These are phyloP conservation scores for Karalla daura DNA, from an alignment of 2,797 vertebrate species.

Conservation along the genomic window DNA sequence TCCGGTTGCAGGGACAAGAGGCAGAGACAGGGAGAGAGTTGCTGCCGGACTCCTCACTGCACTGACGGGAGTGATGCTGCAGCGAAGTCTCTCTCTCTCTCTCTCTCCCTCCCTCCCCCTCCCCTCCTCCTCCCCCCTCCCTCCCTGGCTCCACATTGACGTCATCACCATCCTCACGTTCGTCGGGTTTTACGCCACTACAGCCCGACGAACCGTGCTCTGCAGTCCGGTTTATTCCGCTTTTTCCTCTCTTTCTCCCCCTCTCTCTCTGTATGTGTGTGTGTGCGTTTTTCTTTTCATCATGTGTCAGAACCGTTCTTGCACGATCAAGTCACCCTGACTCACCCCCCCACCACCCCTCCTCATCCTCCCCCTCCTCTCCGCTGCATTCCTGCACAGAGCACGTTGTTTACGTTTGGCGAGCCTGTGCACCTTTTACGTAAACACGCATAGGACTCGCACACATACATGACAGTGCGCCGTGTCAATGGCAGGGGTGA, in stretches of 20 bases:
- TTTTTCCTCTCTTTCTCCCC: conserved; percentile 43
- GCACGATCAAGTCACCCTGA: conserved; percentile 20
- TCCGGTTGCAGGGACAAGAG: background rate
- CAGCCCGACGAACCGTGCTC: conserved; percentile 56
- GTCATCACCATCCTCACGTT: conserved; percentile 76
- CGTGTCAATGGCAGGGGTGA: background rate
- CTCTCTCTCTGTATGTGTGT: background rate
- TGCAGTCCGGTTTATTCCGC: conserved; percentile 78
- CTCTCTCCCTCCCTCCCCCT: conserved; percentile 17
- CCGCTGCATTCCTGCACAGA: conserved; percentile 18
- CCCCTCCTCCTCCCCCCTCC: background rate
- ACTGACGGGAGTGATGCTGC: conserved; percentile 75
- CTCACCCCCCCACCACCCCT: too few relatives aligned
- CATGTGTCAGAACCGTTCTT: conserved; percentile 1
- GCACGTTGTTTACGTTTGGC: background rate
- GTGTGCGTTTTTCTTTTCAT: too few relatives aligned
- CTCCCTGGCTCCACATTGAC: conserved; percentile 74
- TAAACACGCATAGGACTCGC: background rate
- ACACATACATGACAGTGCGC: background rate
- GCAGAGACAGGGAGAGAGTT: conserved; percentile 49
- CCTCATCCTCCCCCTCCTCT: too few relatives aligned
- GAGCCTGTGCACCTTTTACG: conserved; percentile 4
- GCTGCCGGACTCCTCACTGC: conserved; percentile 58
- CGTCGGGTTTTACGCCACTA: conserved; percentile 77
- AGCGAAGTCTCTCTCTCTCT: conserved; percentile 46